These are phyloP conservation scores for Heterochromis multidens DNA, from an alignment of 2,113 vertebrate species.

Conservation along the genomic window DNA sequence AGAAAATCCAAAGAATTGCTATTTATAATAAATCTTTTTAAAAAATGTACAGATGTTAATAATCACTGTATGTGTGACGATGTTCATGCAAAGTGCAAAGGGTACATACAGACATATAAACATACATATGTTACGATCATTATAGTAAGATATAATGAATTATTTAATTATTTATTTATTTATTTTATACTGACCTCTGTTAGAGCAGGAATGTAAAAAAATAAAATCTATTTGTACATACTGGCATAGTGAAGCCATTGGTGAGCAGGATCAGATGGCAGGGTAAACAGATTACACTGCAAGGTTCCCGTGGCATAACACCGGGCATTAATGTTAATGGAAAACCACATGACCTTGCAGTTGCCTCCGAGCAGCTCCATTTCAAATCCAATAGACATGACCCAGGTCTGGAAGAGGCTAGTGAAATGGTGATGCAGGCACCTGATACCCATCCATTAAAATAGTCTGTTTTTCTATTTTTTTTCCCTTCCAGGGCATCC, in stretches of 20 bases:
- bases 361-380: constrained; percentile 49
- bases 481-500: not conserved
- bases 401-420: constrained; percentile 28
- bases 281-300: constrained; percentile 61
- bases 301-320: constrained; percentile 54
- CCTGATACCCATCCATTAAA: constrained; percentile 47
- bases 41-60: not conserved
- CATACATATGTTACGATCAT: not conserved
- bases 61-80: not conserved
- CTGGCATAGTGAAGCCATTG: constrained; percentile 38
- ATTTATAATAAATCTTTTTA: not conserved
- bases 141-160: not conserved
- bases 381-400: constrained; percentile 62
- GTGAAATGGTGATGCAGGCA: constrained; percentile 21
- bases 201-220: not conserved
- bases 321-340: constrained; percentile 63
- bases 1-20: not conserved
- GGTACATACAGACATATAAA: not conserved
- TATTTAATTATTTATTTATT: not conserved
- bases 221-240: constrained; percentile 50
- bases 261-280: constrained; percentile 59
- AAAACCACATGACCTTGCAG: constrained; percentile 67
- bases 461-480: constrained; percentile 4
- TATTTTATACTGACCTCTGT: constrained; percentile 2
- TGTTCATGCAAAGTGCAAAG: not conserved